Percentiles rank a stretch among this genome's conserved stretches.
Evolutionary conservation across 2,888 invertebrate species (phyloP).

Genomic region (Theretra japonica): DNA sequence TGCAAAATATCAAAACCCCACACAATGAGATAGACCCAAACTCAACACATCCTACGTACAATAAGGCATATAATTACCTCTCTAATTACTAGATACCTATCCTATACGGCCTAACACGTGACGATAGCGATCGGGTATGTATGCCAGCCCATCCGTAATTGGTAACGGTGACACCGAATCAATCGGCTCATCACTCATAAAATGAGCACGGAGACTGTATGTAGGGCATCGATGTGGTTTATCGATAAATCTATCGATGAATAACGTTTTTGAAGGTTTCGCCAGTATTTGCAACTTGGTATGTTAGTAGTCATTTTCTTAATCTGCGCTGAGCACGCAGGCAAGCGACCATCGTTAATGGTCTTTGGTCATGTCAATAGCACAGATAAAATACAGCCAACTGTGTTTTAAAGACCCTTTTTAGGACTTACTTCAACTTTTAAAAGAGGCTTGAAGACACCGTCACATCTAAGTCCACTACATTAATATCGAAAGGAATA

Average conservation of each 20-base stretch:
- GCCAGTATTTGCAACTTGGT: too few species aligned
- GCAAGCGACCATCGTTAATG: too few species aligned
- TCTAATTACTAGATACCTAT: background rate
- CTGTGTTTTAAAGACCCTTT: too few species aligned
- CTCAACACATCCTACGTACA: background rate
- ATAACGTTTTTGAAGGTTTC: background rate
- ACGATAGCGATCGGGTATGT: background rate
- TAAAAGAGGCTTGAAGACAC: too few species aligned
- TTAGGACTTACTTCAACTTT: too few species aligned
- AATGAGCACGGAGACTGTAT: slow-evolving; percentile 32
- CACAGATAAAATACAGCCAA: too few species aligned
- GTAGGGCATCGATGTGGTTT: background rate
- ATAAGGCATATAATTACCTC: background rate
- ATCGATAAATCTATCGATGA: background rate
- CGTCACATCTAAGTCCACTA: too few species aligned
- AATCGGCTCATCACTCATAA: slow-evolving; percentile 43
- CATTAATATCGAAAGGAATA: too few species aligned
- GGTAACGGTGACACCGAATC: slow-evolving; percentile 29
- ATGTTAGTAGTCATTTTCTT: too few species aligned
- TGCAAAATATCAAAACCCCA: background rate
- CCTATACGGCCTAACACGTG: background rate
- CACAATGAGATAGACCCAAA: background rate
- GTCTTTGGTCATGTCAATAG: too few species aligned
- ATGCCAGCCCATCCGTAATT: slow-evolving; percentile 19
- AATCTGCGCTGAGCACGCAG: too few species aligned